Percentiles rank a stretch among this genome's conserved stretches.
These are phyloP conservation scores for Fratercula arctica DNA, from an alignment of 2,797 vertebrate genomes.

Conservation along the genomic window DNA sequence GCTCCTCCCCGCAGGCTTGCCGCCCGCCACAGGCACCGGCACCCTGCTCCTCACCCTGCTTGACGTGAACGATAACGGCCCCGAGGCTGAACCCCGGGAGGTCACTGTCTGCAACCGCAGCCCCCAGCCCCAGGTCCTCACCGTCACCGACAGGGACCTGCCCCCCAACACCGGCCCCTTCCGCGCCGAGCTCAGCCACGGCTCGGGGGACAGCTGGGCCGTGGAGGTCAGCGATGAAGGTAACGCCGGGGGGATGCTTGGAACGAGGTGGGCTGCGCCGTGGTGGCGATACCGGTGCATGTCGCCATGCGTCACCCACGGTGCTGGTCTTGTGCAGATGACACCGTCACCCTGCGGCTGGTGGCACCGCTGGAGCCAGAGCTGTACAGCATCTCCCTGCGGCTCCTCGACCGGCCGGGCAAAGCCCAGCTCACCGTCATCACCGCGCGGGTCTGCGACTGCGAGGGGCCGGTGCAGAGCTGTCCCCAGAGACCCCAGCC, in stretches of 20 bases:
- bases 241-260: rapidly evolving
- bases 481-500: constrained; percentile 1
- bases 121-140: constrained; percentile 73
- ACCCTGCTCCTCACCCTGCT: constrained; percentile 83
- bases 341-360: constrained; percentile 55
- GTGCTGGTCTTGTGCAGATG: background rate
- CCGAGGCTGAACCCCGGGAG: constrained; percentile 68
- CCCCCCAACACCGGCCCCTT: constrained; percentile 80
- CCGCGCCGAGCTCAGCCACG: constrained; percentile 71
- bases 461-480: constrained; percentile 69
- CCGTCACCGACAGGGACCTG: constrained; percentile 83
- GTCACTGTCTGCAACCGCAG: constrained; percentile 81
- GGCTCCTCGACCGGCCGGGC: constrained; percentile 75
- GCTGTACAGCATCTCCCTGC: constrained; percentile 79
- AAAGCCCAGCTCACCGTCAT: constrained; percentile 75
- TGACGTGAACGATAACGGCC: constrained; percentile 90
- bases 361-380: constrained; percentile 74
- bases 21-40: constrained; percentile 87
- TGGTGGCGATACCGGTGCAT: rapidly evolving
- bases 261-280: rapidly evolving
- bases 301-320: rapidly evolving
- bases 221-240: constrained; percentile 74
- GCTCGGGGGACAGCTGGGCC: constrained; percentile 81
- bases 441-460: constrained; percentile 81
- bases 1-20: constrained; percentile 65